Evolutionary conservation across 2,113 vertebrate species (phyloP).

Genomic region (Nansenia antarctica): DNA sequence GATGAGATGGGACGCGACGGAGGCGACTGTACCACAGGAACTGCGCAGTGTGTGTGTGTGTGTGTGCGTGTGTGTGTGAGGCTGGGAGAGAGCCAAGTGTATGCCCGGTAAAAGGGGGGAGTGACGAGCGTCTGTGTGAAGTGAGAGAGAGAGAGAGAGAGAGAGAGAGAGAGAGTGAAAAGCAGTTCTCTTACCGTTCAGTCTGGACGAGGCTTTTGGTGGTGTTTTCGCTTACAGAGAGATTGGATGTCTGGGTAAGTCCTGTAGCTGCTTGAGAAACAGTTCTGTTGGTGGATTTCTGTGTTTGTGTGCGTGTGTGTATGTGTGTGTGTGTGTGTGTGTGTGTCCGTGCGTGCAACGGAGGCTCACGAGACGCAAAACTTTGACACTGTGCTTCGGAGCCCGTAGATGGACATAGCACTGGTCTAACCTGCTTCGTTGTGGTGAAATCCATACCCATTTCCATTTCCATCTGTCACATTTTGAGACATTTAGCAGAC

Average conservation of each 20-base stretch:
- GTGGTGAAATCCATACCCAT: too few relatives aligned
- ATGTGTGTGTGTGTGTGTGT: slow-evolving; percentile 16
- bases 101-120: neutral
- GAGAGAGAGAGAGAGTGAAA: too few relatives aligned
- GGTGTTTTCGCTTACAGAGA: neutral
- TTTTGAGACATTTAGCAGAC: too few relatives aligned
- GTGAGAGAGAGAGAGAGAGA: too few relatives aligned
- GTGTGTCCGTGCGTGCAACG: neutral
- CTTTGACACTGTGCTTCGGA: too few relatives aligned
- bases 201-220: too few relatives aligned
- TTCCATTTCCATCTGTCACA: too few relatives aligned
- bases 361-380: neutral
- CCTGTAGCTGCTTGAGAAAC: neutral
- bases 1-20: slow-evolving; percentile 22
- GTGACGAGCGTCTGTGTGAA: neutral
- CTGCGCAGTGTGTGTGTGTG: neutral
- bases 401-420: too few relatives aligned
- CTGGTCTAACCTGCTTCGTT: too few relatives aligned
- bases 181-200: neutral
- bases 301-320: neutral
- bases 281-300: neutral
- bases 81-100: neutral
- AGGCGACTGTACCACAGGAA: slow-evolving; percentile 12
- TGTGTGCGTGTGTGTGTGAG: neutral
- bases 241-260: neutral